Conservation (phyloP, 2,113 vertebrate species). For the Carassius carassius region DNA sequence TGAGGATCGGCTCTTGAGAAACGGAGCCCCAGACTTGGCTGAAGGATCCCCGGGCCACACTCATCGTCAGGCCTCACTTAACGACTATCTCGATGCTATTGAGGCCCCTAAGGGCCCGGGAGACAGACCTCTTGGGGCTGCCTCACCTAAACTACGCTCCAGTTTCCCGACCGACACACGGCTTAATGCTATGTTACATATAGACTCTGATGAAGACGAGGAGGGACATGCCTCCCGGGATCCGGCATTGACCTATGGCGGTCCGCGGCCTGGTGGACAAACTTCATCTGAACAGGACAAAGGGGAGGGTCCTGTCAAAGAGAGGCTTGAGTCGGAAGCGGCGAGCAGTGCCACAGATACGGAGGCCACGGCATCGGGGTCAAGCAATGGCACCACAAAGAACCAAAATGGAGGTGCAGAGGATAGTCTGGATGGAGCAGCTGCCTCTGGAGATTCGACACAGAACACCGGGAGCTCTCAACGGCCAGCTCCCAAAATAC, state of each 20-base stretch:
- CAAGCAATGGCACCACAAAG: background rate
- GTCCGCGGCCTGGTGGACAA: background rate
- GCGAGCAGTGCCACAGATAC: conserved; percentile 54
- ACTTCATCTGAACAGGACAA: conserved; percentile 31
- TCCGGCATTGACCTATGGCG: conserved; percentile 29
- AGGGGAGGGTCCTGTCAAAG: background rate
- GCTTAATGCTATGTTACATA: conserved; percentile 95
- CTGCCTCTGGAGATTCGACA: background rate
- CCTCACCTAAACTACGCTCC: conserved; percentile 89
- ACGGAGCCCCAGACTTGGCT: conserved; percentile 42
- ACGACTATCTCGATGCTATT: conserved; percentile 89
- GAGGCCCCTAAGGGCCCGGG: conserved; percentile 74
- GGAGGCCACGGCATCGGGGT: conserved; percentile 64
- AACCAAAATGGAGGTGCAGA: conserved; percentile 34
- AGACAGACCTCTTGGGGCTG: conserved; percentile 74
- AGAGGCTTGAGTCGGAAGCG: background rate
- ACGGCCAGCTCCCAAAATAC: conserved; percentile 52
- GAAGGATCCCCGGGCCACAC: conserved; percentile 56
- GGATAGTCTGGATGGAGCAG: conserved; percentile 8
- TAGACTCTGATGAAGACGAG: conserved; percentile 96
- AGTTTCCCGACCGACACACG: conserved; percentile 95
- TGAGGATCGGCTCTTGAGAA: conserved; percentile 58
- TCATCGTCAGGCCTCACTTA: conserved; percentile 87
- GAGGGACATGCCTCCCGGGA: conserved; percentile 57
- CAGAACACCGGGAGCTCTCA: background rate